phyloP scores from a whole-genome alignment of 2,797 vertebrate genomes.

The Uromys caudimaculatus region DNA sequence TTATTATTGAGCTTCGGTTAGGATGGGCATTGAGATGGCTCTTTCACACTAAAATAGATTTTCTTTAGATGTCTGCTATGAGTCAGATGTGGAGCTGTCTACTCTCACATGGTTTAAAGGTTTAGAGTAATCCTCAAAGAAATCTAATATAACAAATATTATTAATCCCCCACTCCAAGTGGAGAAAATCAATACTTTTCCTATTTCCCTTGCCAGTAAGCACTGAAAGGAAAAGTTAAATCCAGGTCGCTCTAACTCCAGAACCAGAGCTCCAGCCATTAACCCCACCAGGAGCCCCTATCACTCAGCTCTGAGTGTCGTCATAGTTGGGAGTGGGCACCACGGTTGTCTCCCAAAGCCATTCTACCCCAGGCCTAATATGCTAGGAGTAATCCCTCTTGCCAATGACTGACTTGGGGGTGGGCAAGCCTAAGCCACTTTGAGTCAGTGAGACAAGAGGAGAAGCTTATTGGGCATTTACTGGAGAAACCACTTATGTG shows the following conservation, averaged over 20 bases:
- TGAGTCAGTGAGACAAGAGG: background rate
- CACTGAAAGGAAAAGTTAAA: background rate
- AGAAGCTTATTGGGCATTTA: background rate
- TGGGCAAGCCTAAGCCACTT: background rate
- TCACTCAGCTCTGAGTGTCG: background rate
- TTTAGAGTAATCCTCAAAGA: slow-evolving; percentile 27
- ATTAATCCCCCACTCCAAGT: background rate
- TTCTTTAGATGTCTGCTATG: background rate
- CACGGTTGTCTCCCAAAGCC: no score
- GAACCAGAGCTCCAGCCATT: background rate
- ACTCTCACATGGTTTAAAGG: slow-evolving; percentile 38
- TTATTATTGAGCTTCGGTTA: background rate
- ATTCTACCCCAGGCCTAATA: background rate
- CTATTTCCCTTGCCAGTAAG: background rate
- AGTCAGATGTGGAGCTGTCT: background rate
- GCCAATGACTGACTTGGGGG: background rate
- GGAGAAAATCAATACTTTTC: slow-evolving; percentile 10
- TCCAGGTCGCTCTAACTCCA: background rate
- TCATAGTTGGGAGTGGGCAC: background rate
- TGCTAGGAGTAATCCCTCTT: background rate
- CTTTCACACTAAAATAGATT: background rate
- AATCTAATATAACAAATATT: background rate
- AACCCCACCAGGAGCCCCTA: background rate
- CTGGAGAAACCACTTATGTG: background rate
- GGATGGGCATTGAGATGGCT: background rate